Evolutionary conservation across 2,797 vertebrate species (phyloP), one percentile per base, ranked within the genome.

Genomic region (Bovichtus diacanthus): DNA sequence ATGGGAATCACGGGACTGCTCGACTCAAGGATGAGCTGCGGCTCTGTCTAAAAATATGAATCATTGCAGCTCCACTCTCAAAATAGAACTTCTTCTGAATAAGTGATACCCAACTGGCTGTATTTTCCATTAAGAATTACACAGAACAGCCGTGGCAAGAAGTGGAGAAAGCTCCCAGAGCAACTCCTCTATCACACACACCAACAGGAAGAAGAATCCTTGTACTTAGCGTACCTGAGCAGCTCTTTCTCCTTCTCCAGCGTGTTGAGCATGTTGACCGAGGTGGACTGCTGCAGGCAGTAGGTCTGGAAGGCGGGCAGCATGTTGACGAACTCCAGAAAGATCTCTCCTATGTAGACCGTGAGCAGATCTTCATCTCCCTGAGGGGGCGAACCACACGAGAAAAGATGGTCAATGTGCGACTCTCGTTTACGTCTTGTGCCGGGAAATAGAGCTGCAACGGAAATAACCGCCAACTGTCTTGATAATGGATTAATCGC

Each of bases 281-380:
- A 97, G 79, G 96, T 95, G 65, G 96, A 95, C 87, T 98, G 97
- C 92, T 97, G 97, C 65, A 98, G 95, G 84, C 97, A 98, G 92
- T 98, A 98, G n/a, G 96, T 98, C 94, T 97, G 97, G 90, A 98
- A 98, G 39, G 97, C 96, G 0, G 97, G 97, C 53, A 98, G 94
- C 97, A 98, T 98, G 91, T 97, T 97, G 86, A 97, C 96, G 0
- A 97, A 98, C 91, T 97, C 97, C 80, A 98, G 93, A 76, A 98
- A 98, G 89, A 98, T 94, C 91, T 98, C 96, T 0, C 97, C 97
- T 0, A 98, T 97, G 93, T 96, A 96, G 39, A 98, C 95, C 0
- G 95, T 97, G 90, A 96, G 95, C 83, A 98, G 94, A 87, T 98
- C 97, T 9, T 96, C 95, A 0, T 98, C 97, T 1, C 95, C 96